Evolutionary conservation across 2,888 invertebrate species (phyloP), one percentile per base, ranked within the genome.

Genomic region (Trisateles emortualis): DNA sequence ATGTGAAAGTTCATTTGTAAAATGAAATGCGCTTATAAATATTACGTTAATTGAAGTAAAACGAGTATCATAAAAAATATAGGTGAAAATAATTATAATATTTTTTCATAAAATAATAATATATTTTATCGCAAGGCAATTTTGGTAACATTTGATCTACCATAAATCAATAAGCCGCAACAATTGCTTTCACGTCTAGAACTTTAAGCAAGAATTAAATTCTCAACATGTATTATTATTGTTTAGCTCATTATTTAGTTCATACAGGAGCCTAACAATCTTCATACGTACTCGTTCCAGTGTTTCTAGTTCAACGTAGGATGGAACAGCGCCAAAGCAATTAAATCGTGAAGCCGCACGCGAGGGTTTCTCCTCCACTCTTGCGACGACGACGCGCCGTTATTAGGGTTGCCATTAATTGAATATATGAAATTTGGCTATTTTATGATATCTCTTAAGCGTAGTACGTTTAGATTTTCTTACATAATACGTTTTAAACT

Each of bases 291-390:
- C 24, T 40, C 32, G 52, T 71, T 80, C 78, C 68, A 78, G 70
- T 46, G 32, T 56, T 55, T 59, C 45, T 59, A 54, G 58, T 66
- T 68, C 53, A 64, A 74, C 49, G 68, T 69, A 68, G 64, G 65
- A 77, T 90, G 90, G 88, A 86, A 84, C 79, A 79, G 82, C 76
- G 90, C 90, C 90, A 90, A 87, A 87, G 86, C 88, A 90, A 91
- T 91, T 91, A 90, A 86, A 86, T 78, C 76, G 79, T 75, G 78
- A 78, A 81, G 78, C 83, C 78, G 76, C 81, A 75, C 84, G 81
- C 75, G 74, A 74, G 71, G 72, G 65, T 70, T 68, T 74, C 74
- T 65, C 62, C 58, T 60, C 67, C 66, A 72, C 72, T 73, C 75
- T 72, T 68, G 62, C 59, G 74, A 72, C 63, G 65, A 61, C 59